Evolutionary conservation across 1,140 invertebrate genomes (phyloP), one percentile per base, ranked within the genome.

Genomic region (Phymorhynchus buccinoides): DNA sequence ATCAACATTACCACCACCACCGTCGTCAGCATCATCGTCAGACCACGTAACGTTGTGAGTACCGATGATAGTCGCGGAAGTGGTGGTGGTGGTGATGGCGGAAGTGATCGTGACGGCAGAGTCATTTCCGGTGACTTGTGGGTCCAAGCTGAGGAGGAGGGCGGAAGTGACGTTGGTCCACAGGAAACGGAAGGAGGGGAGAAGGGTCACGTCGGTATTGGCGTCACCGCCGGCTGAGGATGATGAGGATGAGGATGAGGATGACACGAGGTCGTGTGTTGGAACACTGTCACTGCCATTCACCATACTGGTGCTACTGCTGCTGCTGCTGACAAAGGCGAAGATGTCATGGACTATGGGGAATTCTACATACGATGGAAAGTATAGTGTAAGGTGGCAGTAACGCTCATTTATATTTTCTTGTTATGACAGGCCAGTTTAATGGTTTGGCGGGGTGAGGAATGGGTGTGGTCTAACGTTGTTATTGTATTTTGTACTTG

Each of bases 151-250:
- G n/a, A 27, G 12, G 56, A 18, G 12, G 22, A 14, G 12, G 56
- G 4, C 22, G 56, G 56, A 4, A 0, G 56, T 62, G 56, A 62
- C 22, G 56, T 14, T 62, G 12, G n/a, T 27, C 56, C 56, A 16
- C 18, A 4, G 56, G 44, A 48, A n/a, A n/a, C n/a, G n/a, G n/a
- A n/a, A n/a, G n/a, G n/a, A 48, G 56, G 56, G 22, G 14, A 27
- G 6, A n/a, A 68, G 32, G 62, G 81, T 83, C 52, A 32, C 81
- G 66, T 73, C 73, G 56, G 56, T 62, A 27, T 48, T 39, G 37
- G 35, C 39, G 48, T 52, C 79, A 80, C 62, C 27, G n/a, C 42
- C 78, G 27, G 3, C 12, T 48, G 27, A 42, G 27, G 14, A 30
- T 35, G 16, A 37, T n/a, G n/a, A 9, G 32, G 41, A 37, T 16